Conservation (phyloP, 2,797 vertebrate genomes). For the Borostomias antarcticus region DNA sequence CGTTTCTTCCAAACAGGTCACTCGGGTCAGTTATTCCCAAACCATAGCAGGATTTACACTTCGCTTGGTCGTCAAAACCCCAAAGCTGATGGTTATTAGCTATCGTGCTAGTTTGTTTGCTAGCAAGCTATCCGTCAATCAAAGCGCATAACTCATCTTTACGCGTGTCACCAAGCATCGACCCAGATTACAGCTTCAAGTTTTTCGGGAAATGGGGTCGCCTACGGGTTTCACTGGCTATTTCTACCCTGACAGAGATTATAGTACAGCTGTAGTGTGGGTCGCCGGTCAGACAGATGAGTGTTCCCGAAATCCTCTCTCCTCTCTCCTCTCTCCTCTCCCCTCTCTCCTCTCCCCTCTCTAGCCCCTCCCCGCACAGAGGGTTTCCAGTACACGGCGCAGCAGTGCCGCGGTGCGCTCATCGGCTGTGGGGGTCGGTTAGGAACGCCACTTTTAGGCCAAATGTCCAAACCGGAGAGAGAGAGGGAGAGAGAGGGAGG, state of each 20-base stretch:
- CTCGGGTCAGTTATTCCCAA: constrained; percentile 50
- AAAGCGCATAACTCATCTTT: not conserved
- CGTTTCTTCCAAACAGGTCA: constrained; percentile 31
- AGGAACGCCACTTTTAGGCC: no score
- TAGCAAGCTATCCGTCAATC: constrained; percentile 40
- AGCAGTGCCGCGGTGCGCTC: constrained; percentile 10
- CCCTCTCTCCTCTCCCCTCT: no score
- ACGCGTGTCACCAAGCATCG: no score
- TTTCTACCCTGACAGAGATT: no score
- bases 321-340: no score
- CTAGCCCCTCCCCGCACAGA: constrained; percentile 48
- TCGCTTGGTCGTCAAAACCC: constrained; percentile 33
- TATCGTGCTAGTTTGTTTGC: not conserved
- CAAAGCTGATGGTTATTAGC: not conserved
- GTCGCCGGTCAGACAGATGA: no score
- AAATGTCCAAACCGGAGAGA: not conserved
- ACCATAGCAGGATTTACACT: constrained; percentile 29
- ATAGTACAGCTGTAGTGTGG: no score
- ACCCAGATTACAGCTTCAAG: no score
- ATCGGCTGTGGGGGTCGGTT: no score
- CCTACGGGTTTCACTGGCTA: no score
- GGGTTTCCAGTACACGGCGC: constrained; percentile 45
- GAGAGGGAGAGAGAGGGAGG: not conserved
- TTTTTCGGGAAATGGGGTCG: no score
- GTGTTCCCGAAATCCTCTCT: no score